phyloP scores from a whole-genome alignment of 1,140 invertebrate species.

The Odontomachus brunneus region DNA sequence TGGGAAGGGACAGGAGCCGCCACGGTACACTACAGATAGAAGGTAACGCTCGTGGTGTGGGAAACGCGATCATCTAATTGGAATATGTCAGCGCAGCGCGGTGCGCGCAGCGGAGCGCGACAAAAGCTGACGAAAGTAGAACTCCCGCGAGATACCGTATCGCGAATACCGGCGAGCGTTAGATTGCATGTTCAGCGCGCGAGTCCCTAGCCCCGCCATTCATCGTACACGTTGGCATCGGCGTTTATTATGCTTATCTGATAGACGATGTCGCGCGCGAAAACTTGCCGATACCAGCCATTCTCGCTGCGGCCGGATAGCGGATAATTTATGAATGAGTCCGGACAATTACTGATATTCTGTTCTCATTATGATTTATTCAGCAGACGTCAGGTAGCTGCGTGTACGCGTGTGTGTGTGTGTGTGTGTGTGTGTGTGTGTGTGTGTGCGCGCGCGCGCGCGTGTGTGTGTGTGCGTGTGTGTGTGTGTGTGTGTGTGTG shows the following conservation, averaged over 20 bases:
- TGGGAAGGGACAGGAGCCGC: neutral
- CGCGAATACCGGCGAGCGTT: neutral
- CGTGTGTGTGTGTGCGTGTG: too few species aligned
- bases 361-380: constrained; percentile 37
- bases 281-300: constrained; percentile 24
- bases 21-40: neutral
- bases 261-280: neutral
- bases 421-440: too few species aligned
- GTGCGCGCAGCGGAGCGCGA: neutral
- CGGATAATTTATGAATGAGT: constrained; percentile 27
- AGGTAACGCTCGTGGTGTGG: neutral
- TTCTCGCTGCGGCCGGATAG: neutral
- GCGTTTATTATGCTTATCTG: constrained; percentile 25
- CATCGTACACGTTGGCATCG: constrained; percentile 2
- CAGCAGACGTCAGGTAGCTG: constrained; percentile 1
- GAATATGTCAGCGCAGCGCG: neutral
- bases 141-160: neutral
- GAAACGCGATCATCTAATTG: constrained; percentile 9
- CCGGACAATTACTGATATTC: constrained; percentile 24
- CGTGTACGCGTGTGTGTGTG: too few species aligned
- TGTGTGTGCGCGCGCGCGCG: too few species aligned
- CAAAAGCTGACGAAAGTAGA: neutral
- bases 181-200: constrained; percentile 4
- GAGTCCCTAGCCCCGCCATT: neutral
- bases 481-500: too few species aligned